Base-by-base conservation (phyloP, 2,113 vertebrate species). In the Mastomys natalensis region DNA sequence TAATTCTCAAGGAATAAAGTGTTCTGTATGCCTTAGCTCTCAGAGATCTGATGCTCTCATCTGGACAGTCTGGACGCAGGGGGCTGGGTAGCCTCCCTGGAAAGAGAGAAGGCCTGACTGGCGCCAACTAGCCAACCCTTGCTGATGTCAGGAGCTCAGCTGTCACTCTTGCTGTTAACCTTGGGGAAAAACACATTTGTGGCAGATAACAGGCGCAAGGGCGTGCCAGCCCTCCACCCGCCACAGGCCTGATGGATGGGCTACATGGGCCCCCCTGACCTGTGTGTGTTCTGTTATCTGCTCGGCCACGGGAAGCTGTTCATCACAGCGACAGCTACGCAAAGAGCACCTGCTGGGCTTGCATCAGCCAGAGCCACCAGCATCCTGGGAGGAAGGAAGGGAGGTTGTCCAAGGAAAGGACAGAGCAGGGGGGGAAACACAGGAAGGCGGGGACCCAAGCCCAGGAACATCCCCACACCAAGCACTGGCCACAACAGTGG, bases 241-340 rank as follows among this genome's bases (percentile, higher is more conserved):
- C 97, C 90, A 97, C 97, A 29, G 0, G 93, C 93, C 98, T 99
- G 98, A 99, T 99, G 98, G 98, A 99, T 99, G 98, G 98, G 98
- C 97, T 98, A 99, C 98, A 99, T 4, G 94, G 98, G 98, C 97
- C 97, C 97, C 96, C 95, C 95, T 98, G 98, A 99, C 98, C 98
- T 98, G 97, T 98, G 98, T 98, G 98, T 98, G 98, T 99, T 98
- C 96, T 78, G 96, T 98, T 99, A 99, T 99, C 98, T 98, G 98
- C 97, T 97, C 70, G 82, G 97, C 98, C 97, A 98, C 87, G 74
- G 98, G 98, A 98, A 96, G 98, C 98, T 98, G 96, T 99, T 98
- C 98, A 98, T 99, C 98, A 99, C 45, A 0, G 97, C 91, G 97
- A 98, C 98, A 98, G 98, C 98, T 98, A 76, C 48, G 97, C 96